Conservation (phyloP, 2,113 vertebrate genomes). For the Atractosteus spatula region DNA sequence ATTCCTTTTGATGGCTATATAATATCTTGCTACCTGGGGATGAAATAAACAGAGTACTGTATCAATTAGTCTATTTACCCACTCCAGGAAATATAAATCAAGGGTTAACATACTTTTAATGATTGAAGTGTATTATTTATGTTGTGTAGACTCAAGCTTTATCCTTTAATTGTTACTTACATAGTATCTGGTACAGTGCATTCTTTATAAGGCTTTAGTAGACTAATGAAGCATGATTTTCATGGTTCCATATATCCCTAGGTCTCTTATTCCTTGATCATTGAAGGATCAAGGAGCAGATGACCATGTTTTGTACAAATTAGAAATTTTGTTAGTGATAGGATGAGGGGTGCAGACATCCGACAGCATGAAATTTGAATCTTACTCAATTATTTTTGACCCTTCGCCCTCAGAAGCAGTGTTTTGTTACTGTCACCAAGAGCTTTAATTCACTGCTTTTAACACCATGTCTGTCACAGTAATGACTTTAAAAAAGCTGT, state of each 20-base stretch:
- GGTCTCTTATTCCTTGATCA: constrained; percentile 21
- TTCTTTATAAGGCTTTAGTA: no score
- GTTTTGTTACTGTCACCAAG: not conserved
- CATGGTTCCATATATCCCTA: no score
- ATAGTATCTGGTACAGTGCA: no score
- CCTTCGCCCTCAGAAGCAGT: constrained; percentile 35
- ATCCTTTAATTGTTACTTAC: constrained; percentile 1
- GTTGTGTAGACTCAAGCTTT: not conserved
- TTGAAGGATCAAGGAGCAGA: constrained; percentile 8
- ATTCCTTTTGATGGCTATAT: no score
- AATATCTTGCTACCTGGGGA: no score
- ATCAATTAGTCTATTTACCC: no score
- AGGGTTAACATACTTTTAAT: no score
- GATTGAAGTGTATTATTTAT: no score
- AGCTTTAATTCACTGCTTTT: constrained; percentile 32
- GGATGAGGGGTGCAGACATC: constrained; percentile 21
- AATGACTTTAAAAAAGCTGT: constrained; percentile 35
- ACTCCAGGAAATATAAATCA: no score
- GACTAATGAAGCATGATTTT: no score
- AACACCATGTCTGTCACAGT: constrained; percentile 34
- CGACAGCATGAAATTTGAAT: constrained; percentile 38
- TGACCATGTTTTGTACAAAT: constrained; percentile 47
- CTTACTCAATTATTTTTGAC: constrained; percentile 36
- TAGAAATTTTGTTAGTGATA: constrained; percentile 10
- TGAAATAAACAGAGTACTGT: no score